Evolutionary conservation across 2,888 invertebrate species (phyloP).

Genomic region (Kryphioiulus occultus): DNA sequence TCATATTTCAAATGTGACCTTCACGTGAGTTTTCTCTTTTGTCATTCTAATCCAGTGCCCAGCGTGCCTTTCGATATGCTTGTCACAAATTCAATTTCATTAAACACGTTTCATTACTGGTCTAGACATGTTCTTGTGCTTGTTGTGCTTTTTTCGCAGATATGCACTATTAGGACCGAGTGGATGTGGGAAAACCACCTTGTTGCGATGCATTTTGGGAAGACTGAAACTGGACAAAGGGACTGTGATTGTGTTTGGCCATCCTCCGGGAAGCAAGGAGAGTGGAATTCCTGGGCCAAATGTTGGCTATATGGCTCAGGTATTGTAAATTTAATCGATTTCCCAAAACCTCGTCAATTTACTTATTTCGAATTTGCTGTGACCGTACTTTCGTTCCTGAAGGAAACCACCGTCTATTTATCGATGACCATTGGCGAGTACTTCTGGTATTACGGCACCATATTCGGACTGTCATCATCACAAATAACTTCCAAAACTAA

Average conservation of each 20-base stretch:
- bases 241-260: conserved; percentile 88
- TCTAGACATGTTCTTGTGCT: too few species aligned
- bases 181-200: conserved; percentile 70
- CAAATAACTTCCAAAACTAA: conserved; percentile 82
- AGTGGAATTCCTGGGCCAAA: conserved; percentile 92
- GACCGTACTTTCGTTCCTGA: not conserved
- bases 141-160: not conserved
- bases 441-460: conserved; percentile 95
- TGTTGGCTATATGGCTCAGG: conserved; percentile 98
- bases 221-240: conserved; percentile 84
- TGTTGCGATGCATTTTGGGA: conserved; percentile 92
- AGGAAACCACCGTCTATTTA: conserved; percentile 21
- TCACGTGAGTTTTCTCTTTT: too few species aligned
- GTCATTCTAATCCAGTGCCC: too few species aligned
- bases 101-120: too few species aligned
- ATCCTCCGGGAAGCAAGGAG: conserved; percentile 85
- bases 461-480: conserved; percentile 86
- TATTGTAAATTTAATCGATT: not conserved
- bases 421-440: conserved; percentile 89
- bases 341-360: not conserved
- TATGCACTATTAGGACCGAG: not conserved
- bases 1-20: too few species aligned
- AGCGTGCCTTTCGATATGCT: too few species aligned
- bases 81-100: too few species aligned
- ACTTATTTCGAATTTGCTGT: not conserved